These are phyloP conservation scores for Macaria liturata DNA, from an alignment of 2,888 invertebrate genomes.

Conservation along the genomic window DNA sequence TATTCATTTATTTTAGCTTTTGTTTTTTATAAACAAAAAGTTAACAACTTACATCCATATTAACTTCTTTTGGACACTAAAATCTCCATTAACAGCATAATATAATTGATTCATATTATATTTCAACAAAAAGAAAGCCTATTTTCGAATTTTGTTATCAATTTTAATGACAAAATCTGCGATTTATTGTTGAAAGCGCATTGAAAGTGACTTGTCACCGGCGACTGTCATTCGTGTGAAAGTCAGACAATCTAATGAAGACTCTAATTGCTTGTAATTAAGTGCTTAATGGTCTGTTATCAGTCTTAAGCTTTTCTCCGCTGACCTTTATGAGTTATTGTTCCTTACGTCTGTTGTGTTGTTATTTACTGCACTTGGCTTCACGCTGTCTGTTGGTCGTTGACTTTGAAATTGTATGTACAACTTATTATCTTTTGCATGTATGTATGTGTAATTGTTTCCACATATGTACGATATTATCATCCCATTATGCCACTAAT, in stretches of 20 bases:
- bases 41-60: too few species aligned
- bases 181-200: slow-evolving; percentile 21
- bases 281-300: slow-evolving; percentile 43
- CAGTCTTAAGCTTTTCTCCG: slow-evolving; percentile 30
- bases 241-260: slow-evolving; percentile 37
- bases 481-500: too few species aligned
- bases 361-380: slow-evolving; percentile 33
- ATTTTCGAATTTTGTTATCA: slow-evolving; percentile 4
- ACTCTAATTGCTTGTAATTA: slow-evolving; percentile 44
- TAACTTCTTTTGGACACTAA: too few species aligned
- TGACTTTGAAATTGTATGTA: slow-evolving; percentile 3
- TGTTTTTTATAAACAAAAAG: too few species aligned
- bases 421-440: too few species aligned
- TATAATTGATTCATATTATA: too few species aligned
- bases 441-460: too few species aligned
- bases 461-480: too few species aligned
- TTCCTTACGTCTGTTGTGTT: slow-evolving; percentile 41
- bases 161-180: slow-evolving; percentile 11
- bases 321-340: slow-evolving; percentile 51
- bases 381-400: slow-evolving; percentile 3
- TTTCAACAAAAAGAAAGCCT: slow-evolving; percentile 3
- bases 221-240: slow-evolving; percentile 5
- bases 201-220: slow-evolving; percentile 8
- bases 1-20: too few species aligned
- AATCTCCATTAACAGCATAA: too few species aligned